phyloP scores from a whole-genome alignment of 2,113 vertebrate species.

The Neotoma lepida region DNA sequence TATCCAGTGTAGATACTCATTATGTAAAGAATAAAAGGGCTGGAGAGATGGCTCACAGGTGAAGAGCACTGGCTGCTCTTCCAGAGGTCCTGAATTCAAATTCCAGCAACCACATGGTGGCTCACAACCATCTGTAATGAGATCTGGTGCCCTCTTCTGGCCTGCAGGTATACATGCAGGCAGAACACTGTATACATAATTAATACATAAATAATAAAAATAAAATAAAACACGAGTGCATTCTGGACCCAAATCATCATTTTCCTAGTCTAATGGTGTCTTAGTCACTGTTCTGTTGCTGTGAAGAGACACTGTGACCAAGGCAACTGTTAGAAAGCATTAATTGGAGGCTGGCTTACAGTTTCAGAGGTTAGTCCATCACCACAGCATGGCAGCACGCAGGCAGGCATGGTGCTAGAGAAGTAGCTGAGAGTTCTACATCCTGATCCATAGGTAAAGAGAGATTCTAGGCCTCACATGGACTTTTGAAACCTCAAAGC shows the following conservation, averaged over 20 bases:
- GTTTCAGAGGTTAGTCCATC: neutral
- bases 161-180: no score
- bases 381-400: neutral
- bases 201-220: no score
- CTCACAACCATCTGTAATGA: no score
- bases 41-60: no score
- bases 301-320: neutral
- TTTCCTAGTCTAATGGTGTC: neutral
- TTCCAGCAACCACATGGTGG: no score
- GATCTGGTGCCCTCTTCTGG: no score
- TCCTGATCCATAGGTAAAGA: neutral
- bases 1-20: neutral
- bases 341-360: neutral
- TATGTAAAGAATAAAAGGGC: slow-evolving; percentile 1
- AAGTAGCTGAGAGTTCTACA: neutral
- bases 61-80: no score
- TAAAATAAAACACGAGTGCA: neutral
- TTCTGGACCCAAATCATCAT: neutral
- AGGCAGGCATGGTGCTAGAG: neutral
- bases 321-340: neutral
- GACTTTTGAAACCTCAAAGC: neutral
- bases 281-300: neutral
- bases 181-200: no score
- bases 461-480: neutral
- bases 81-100: no score